A percentile compares a stretch with the other conserved stretches of the same genome.
Evolutionary conservation across 1,140 invertebrate species (phyloP).

Genomic region (Leptinotarsa undecemlineata): DNA sequence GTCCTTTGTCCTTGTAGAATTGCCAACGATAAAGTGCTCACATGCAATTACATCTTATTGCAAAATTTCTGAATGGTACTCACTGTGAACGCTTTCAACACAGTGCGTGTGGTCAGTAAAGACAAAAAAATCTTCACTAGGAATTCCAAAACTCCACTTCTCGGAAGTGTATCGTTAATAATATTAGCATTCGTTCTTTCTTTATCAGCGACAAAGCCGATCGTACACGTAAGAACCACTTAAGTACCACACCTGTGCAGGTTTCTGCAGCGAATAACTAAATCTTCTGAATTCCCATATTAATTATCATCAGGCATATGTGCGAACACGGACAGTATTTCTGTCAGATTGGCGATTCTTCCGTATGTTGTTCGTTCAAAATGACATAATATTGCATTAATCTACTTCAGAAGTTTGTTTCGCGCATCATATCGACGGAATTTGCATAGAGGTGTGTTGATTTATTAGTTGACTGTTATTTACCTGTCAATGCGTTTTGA

Average conservation of each 20-base stretch:
- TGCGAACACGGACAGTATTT: conserved; percentile 13
- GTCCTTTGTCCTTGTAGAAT: too few relatives aligned
- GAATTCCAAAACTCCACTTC: background rate
- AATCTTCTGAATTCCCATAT: conserved; percentile 17
- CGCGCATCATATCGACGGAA: background rate
- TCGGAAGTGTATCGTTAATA: background rate
- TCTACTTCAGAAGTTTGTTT: background rate
- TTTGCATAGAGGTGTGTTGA: background rate
- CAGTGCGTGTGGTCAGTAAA: background rate
- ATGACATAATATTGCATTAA: background rate
- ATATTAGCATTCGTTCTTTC: conserved; percentile 3
- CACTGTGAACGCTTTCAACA: background rate
- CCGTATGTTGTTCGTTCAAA: background rate
- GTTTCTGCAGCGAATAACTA: conserved; percentile 12
- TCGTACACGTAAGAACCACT: conserved; percentile 9
- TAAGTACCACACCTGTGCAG: conserved; percentile 16
- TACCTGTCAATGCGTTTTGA: background rate
- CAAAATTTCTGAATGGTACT: background rate
- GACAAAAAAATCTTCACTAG: background rate
- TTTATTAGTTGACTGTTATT: background rate
- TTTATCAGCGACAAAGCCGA: conserved; percentile 4
- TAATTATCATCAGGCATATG: conserved; percentile 13
- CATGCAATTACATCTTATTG: too few relatives aligned
- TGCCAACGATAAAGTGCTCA: too few relatives aligned
- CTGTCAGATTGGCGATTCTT: background rate